Percentiles rank a stretch among this genome's conserved stretches.
phyloP scores from a whole-genome alignment of 2,888 invertebrate species.

The Epinotia brunnichana region DNA sequence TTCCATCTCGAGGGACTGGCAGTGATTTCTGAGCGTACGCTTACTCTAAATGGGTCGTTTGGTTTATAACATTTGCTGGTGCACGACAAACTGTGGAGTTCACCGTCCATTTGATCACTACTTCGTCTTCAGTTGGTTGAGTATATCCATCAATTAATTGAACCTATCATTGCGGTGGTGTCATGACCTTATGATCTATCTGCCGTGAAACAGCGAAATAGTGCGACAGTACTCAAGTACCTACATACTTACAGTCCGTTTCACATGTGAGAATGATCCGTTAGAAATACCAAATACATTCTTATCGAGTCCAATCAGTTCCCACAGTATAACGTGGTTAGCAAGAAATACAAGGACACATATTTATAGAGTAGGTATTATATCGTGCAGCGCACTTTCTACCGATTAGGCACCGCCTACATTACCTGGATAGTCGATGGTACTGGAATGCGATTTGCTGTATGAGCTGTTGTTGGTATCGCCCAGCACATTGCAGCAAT shows the following conservation, averaged over 20 bases:
- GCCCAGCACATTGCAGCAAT: constrained; percentile 26
- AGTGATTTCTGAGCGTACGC: constrained; percentile 44
- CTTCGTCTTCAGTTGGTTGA: not conserved
- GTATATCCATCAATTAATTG: constrained; percentile 20
- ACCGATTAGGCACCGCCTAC: constrained; percentile 74
- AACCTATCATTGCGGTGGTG: not conserved
- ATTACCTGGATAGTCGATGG: constrained; percentile 67
- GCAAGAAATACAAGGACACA: constrained; percentile 17
- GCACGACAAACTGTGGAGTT: constrained; percentile 2
- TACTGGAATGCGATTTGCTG: constrained; percentile 69
- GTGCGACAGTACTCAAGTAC: not conserved
- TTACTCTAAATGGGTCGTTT: constrained; percentile 37
- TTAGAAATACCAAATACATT: not conserved
- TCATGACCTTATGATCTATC: not conserved
- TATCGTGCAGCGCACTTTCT: constrained; percentile 60
- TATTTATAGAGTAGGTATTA: constrained; percentile 18
- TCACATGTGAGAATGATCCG: not conserved
- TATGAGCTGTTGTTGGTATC: constrained; percentile 55
- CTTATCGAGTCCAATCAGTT: constrained; percentile 10
- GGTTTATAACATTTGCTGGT: constrained; percentile 28
- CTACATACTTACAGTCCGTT: not conserved
- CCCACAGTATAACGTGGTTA: constrained; percentile 17
- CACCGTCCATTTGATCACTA: not conserved
- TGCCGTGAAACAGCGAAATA: not conserved
- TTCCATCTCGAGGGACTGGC: constrained; percentile 40